These are phyloP conservation scores for Drosophila gaucha DNA, from an alignment of 2,888 invertebrate species.

Conservation along the genomic window DNA sequence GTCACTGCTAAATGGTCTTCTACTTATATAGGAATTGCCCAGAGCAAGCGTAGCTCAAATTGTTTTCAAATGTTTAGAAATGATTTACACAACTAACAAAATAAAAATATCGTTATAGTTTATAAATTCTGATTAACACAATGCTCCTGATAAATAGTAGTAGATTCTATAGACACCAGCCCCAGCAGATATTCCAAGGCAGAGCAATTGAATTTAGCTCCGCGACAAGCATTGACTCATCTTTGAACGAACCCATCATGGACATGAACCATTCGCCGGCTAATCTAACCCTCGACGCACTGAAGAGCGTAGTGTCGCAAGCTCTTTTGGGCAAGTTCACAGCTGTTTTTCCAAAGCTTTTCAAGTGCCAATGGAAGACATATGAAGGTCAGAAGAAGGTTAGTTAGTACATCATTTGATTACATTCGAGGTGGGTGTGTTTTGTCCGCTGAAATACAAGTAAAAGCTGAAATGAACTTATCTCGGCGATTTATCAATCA, in stretches of 20 bases:
- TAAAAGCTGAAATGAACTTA: slow-evolving; percentile 29
- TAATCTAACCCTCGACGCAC: slow-evolving; percentile 41
- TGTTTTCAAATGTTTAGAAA: background rate
- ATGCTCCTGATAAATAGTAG: slow-evolving; percentile 22
- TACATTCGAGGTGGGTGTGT: slow-evolving; percentile 70
- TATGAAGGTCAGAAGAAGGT: slow-evolving; percentile 78
- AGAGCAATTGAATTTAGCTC: background rate
- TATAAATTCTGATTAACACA: background rate
- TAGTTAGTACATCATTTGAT: slow-evolving; percentile 68
- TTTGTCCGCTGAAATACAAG: slow-evolving; percentile 17
- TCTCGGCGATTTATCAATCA: slow-evolving; percentile 51
- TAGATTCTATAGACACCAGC: background rate
- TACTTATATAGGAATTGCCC: background rate
- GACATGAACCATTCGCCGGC: slow-evolving; percentile 50
- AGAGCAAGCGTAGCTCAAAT: slow-evolving; percentile 19
- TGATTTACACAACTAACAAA: no score
- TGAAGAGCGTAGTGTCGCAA: slow-evolving; percentile 55
- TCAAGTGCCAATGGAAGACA: slow-evolving; percentile 69
- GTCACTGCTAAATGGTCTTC: slow-evolving; percentile 14
- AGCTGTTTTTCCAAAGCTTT: slow-evolving; percentile 78
- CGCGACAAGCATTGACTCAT: background rate
- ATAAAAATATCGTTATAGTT: background rate
- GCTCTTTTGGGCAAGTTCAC: slow-evolving; percentile 64
- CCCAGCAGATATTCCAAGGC: background rate
- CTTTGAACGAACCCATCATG: slow-evolving; percentile 34